Base-by-base conservation (phyloP, 2,113 vertebrate species). In the Shinisaurus crocodilurus region DNA sequence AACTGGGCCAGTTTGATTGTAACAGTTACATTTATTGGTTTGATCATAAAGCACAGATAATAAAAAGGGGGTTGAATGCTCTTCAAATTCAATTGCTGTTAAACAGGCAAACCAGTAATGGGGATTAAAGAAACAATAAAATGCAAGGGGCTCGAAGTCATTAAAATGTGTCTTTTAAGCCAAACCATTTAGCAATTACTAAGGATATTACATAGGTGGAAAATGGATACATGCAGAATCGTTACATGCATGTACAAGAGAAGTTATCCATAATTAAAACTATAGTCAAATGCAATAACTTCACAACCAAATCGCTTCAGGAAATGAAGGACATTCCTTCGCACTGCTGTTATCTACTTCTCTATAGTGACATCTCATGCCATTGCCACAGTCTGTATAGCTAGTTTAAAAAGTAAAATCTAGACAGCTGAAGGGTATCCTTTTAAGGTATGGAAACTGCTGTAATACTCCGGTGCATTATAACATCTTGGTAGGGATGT, bases 101-200 rank as follows among this genome's bases (percentile, higher is more conserved):
- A 77, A 50, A n/a, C 1, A 82, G 69, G 76, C 0, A 2, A 86
- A 74, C 54, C 89, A 92, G 12, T 40, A 83, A 81, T 83, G n/a
- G 45, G 91, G 93, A 92, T 90, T 90, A 88, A 88, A 91, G 32
- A 2, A 91, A 67, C 50, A 79, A 92, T 63, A 82, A 95, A 93
- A 63, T 25, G 5, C 4, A 88, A 85, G 27, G 12, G 6, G 25
- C 80, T 40, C 50, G 13, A 57, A 81, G 27, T 43, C 43, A 13
- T 75, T 29, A 82, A 85, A 93, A 50, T 37, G 60, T 60, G 18
- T 86, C 86, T 90, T 86, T 45, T 45, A 86, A 82, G 32, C 70
- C 57, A 0, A 70, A 83, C 74, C 81, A 77, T 70, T 85, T 83
- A 57, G 63, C 81, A 84, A 75, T 85, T 76, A 85, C 23, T 69